These are phyloP conservation scores for Microctonus hyperodae DNA, from an alignment of 2,888 invertebrate species.

Conservation along the genomic window DNA sequence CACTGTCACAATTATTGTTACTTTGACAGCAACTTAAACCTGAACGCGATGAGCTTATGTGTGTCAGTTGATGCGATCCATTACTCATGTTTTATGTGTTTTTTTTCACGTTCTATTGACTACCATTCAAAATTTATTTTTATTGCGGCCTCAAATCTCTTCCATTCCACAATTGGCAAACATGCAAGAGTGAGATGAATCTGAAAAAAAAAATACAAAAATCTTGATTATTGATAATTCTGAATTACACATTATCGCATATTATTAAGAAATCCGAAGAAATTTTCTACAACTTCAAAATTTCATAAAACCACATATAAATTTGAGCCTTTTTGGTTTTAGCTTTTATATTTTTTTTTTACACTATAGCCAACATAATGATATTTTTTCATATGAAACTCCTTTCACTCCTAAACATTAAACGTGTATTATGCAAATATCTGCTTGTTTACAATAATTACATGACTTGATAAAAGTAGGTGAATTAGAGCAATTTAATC, in stretches of 20 bases:
- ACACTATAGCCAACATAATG: neutral
- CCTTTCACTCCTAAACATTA: neutral
- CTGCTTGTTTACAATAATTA: neutral
- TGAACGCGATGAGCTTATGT: conserved; percentile 56
- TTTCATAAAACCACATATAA: too few species aligned
- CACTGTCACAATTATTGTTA: conserved; percentile 49
- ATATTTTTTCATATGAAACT: neutral
- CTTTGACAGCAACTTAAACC: conserved; percentile 59
- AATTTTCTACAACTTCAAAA: too few species aligned
- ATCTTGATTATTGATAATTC: too few species aligned
- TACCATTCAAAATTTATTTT: too few species aligned
- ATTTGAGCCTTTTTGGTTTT: neutral
- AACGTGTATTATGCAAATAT: neutral
- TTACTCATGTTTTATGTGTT: conserved; percentile 42
- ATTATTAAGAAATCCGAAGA: too few species aligned
- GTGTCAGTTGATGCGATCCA: conserved; percentile 40
- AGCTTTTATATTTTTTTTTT: neutral
- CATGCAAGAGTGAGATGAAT: too few species aligned
- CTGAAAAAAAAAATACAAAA: too few species aligned
- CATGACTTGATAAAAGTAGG: neutral
- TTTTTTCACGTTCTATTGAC: conserved; percentile 8
- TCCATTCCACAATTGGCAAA: neutral
- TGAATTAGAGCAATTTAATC: neutral
- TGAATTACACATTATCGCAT: too few species aligned
- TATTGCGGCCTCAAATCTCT: too few species aligned